Evolutionary conservation across 2,888 invertebrate genomes (phyloP), one percentile per base, ranked within the genome.

Genomic region (Cistogaster globosa): DNA sequence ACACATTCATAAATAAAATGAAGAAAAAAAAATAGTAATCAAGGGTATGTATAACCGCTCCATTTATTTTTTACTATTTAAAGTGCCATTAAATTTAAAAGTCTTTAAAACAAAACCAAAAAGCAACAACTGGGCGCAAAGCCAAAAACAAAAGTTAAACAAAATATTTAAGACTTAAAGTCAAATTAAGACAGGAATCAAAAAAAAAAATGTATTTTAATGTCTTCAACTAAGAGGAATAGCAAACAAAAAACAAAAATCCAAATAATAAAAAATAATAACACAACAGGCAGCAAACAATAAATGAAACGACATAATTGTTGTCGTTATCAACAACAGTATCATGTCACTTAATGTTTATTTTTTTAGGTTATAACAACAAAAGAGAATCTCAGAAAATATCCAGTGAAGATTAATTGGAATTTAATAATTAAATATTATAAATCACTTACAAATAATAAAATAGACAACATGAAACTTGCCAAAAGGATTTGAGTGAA

Each of bases 241-340:
- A 12, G 12, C 12, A 7, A 42, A 2, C 12, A 12, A 42, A 12
- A 11, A 42, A 7, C 42, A 42, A 42, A 12, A 12, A 2, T 0
- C 51, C 5, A 12, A 45, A 14, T 14, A 5, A 45, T 0, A 45
- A 45, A 16, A 45, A 14, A 8, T 6, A 14, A 45, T 16, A 45
- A 45, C 45, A 48, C 48, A 48, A n/a, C 48, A 48, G 48, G 48
- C 38, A 69, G 32, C 16, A 12, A 53, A 79, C 32, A 80, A 75
- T 32, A 79, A 80, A 84, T 53, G 75, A 80, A 65, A 75, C 63
- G 80, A 75, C 80, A 79, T 63, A 42, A 69, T 76, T 63, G 45
- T 67, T 42, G 20, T 60, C 22, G 45, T 76, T 65, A 71, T 60
- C 36, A 38, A 69, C 51, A 65, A n/a, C 36, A 51, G 26, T 67